A percentile compares a stretch with the other conserved stretches of the same genome.
Conservation (phyloP, 2,113 vertebrate genomes). For the Sterna hirundo region DNA sequence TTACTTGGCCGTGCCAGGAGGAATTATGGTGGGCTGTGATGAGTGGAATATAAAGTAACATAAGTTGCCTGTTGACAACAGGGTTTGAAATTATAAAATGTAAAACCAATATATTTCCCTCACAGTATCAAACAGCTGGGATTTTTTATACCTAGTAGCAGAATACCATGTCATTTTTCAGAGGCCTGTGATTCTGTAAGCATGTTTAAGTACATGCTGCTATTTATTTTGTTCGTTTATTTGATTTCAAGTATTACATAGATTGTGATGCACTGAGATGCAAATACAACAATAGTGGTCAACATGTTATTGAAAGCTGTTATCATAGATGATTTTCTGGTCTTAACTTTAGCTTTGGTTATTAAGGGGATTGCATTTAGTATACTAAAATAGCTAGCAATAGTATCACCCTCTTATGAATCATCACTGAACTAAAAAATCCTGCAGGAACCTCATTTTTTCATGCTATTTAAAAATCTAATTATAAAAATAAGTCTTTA, state of each 20-base stretch:
- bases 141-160: slow-evolving; percentile 60
- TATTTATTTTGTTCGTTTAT: slow-evolving; percentile 61
- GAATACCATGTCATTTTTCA: slow-evolving; percentile 54
- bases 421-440: not conserved
- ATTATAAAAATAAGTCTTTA: slow-evolving; percentile 55
- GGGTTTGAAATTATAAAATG: slow-evolving; percentile 76
- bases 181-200: slow-evolving; percentile 59
- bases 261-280: not conserved
- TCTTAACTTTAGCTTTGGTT: not conserved
- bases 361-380: not conserved
- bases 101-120: slow-evolving; percentile 73
- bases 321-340: not conserved
- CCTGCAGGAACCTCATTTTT: not conserved
- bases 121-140: slow-evolving; percentile 64
- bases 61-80: slow-evolving; percentile 75
- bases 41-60: slow-evolving; percentile 75
- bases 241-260: slow-evolving; percentile 36
- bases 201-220: slow-evolving; percentile 40
- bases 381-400: not conserved
- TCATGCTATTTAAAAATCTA: slow-evolving; percentile 23
- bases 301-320: not conserved
- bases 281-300: not conserved
- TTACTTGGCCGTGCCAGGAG: slow-evolving; percentile 69
- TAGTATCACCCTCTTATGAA: not conserved
- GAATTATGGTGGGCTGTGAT: slow-evolving; percentile 71